These are phyloP conservation scores for Excalfactoria chinensis DNA, from an alignment of 2,113 vertebrate genomes.

Conservation along the genomic window DNA sequence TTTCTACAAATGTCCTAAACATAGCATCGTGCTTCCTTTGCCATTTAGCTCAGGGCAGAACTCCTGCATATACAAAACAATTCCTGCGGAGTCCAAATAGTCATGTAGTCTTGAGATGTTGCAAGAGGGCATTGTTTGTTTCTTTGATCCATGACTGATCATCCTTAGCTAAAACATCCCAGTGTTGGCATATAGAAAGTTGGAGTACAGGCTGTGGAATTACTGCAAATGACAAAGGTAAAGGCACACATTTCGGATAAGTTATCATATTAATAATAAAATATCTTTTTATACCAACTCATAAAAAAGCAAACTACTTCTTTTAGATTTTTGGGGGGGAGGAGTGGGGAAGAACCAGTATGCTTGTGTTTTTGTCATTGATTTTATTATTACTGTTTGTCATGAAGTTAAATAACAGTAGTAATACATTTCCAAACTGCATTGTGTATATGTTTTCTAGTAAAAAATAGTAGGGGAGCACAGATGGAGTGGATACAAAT, in stretches of 20 bases:
- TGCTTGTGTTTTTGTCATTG: neutral
- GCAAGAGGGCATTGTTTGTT: neutral
- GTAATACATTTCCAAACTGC: neutral
- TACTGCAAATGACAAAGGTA: neutral
- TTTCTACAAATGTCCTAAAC: conserved; percentile 41
- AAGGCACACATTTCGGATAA: neutral
- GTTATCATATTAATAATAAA: neutral
- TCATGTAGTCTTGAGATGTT: conserved; percentile 9
- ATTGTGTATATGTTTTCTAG: neutral
- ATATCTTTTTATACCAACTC: neutral
- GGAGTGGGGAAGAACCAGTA: neutral
- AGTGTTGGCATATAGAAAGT: neutral
- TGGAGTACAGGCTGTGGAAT: neutral
- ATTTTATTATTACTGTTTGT: neutral
- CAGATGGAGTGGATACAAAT: neutral
- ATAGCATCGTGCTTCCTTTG: neutral
- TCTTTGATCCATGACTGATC: neutral
- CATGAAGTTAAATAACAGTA: neutral
- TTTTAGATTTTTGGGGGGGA: neutral
- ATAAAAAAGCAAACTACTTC: neutral
- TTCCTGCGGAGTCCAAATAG: neutral
- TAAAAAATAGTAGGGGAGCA: neutral
- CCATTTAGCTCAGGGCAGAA: conserved; percentile 39
- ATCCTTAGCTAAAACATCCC: neutral
- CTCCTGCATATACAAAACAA: conserved; percentile 38